Evolutionary conservation across 2,797 vertebrate genomes (phyloP).

Genomic region (Danio aesculapii): DNA sequence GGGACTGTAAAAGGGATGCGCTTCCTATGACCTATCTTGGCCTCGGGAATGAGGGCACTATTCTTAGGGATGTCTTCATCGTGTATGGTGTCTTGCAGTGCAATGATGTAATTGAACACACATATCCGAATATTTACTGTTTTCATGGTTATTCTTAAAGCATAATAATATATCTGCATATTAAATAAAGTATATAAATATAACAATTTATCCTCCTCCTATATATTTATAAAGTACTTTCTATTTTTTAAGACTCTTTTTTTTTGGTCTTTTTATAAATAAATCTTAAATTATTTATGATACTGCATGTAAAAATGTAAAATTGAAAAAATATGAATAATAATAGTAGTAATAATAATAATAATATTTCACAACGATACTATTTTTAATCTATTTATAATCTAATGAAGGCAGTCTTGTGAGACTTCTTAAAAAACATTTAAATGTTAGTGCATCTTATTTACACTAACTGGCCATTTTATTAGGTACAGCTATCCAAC

Average conservation of each 20-base stretch:
- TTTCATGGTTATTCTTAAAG: not conserved
- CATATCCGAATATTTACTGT: not conserved
- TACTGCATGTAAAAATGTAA: too few relatives aligned
- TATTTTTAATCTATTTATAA: too few relatives aligned
- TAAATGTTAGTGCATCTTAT: too few relatives aligned
- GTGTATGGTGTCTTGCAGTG: conserved; percentile 55
- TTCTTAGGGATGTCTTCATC: conserved; percentile 66
- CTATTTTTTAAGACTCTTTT: too few relatives aligned
- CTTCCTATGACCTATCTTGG: conserved; percentile 67
- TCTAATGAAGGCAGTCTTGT: not conserved
- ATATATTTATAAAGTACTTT: not conserved
- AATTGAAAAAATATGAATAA: too few relatives aligned
- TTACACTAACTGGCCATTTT: too few relatives aligned
- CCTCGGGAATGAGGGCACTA: conserved; percentile 66
- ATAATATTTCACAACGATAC: not conserved
- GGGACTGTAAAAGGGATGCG: conserved; percentile 40
- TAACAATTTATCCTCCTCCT: not conserved
- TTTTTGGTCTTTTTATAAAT: too few relatives aligned
- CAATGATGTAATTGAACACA: conserved; percentile 51
- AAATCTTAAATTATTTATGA: too few relatives aligned
- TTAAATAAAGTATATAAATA: not conserved
- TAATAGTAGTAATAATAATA: too few relatives aligned
- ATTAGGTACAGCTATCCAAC: too few relatives aligned
- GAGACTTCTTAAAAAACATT: not conserved
- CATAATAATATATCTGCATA: not conserved